Evolutionary conservation across 2,888 invertebrate species (phyloP), one percentile per base, ranked within the genome.

Genomic region (Athalia cordata): DNA sequence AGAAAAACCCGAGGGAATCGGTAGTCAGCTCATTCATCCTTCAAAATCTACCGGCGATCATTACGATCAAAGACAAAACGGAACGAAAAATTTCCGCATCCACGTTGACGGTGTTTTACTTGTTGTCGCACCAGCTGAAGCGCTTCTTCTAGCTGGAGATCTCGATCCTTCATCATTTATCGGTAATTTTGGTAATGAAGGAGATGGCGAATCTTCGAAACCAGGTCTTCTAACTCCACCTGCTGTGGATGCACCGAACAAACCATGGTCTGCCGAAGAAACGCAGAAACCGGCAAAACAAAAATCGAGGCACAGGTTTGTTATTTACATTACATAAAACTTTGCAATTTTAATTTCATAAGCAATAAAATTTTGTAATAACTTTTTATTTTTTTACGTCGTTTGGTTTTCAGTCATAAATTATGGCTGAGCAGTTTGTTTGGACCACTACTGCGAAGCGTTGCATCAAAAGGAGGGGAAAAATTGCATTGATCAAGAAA

Each of bases 41-140:
- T 72, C 80, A 1, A 52, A 43, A 8, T 8, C 70, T 7, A 7
- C 57, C 1, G 81, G 81, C 49, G 85, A 87, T 80, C 82, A 82
- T 81, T 94, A 93, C 87, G 96, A 96, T 89, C 95, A 96, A 86
- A 91, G 95, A 6, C 96, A 96, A 87, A 96, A 95, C 86, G 96
- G 96, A 1, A 91, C 93, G 0, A 95, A 95, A 84, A 96, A 96
- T 90, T 93, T 93, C 81, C 92, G 95, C 15, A 90, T 96, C 8
- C 93, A 93, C 86, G 91, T 96, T 72, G 93, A 94, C 84, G 95
- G 94, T 11, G 91, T 95, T n/a, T 92, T 94, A 11, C 89, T 95
- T 52, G 93, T 94, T 3, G 91, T 94, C 62, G 93, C 94, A 0
- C 94, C 94, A 0, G 92, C 93, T 0, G 94, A 94, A 76, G 91